Conservation (phyloP, 2,888 invertebrate genomes). For the Ochropleura leucogaster region DNA sequence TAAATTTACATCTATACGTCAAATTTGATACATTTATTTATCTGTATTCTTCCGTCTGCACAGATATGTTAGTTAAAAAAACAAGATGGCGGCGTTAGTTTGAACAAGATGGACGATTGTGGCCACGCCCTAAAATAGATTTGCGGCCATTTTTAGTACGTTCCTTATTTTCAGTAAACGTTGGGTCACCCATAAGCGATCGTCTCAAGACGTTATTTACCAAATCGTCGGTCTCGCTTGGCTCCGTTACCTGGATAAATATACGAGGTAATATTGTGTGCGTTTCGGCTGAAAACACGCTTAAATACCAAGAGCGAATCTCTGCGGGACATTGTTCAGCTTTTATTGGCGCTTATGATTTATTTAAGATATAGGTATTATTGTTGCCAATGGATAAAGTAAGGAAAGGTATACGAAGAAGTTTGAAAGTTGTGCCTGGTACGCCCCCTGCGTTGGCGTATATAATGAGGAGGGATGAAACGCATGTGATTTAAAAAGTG, state of each 20-base stretch:
- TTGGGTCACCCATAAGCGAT: slow-evolving; percentile 42
- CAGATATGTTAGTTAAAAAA: not conserved
- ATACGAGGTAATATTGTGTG: slow-evolving; percentile 26
- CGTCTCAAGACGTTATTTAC: slow-evolving; percentile 70
- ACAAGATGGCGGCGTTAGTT: not conserved
- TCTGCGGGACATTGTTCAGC: not conserved
- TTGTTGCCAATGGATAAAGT: not conserved
- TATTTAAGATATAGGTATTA: not conserved
- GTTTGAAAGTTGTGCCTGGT: no score
- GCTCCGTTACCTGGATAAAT: slow-evolving; percentile 66
- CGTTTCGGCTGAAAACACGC: slow-evolving; percentile 14
- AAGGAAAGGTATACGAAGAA: no score
- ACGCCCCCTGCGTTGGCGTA: no score
- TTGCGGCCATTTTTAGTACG: not conserved
- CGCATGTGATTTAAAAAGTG: no score
- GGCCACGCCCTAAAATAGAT: not conserved
- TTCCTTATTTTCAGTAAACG: slow-evolving; percentile 1
- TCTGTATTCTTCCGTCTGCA: not conserved
- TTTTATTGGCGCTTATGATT: slow-evolving; percentile 6
- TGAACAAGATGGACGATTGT: no score
- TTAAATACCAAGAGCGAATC: not conserved
- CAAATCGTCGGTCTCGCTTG: slow-evolving; percentile 67
- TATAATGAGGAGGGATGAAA: no score
- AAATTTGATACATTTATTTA: not conserved
- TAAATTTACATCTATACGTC: not conserved